Evolutionary conservation across 2,797 vertebrate species (phyloP).

Genomic region (Muscicapa comitata): DNA sequence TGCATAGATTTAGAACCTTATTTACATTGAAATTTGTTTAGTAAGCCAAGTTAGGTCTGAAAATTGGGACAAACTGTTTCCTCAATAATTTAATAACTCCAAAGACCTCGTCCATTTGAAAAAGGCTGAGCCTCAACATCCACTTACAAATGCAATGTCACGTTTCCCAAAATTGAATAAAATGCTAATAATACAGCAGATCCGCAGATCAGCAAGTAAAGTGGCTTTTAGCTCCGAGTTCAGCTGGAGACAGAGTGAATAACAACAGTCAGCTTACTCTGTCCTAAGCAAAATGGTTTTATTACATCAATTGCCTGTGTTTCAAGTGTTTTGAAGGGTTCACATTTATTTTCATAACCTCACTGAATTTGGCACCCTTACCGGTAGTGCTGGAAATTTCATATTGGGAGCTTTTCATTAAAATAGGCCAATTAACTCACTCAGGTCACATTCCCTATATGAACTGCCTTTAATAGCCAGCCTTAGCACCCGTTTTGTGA

Average conservation of each 20-base stretch:
- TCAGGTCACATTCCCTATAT: constrained; percentile 9
- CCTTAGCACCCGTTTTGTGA: neutral
- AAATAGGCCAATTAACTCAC: constrained; percentile 28
- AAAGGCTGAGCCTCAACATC: constrained; percentile 58
- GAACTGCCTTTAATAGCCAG: constrained; percentile 21
- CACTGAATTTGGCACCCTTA: constrained; percentile 59
- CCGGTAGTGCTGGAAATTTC: constrained; percentile 52
- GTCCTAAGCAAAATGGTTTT: constrained; percentile 68
- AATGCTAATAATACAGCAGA: constrained; percentile 69
- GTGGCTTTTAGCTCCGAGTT: constrained; percentile 73
- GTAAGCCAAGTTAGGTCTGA: constrained; percentile 63
- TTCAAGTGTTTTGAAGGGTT: constrained; percentile 67
- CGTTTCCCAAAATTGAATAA: constrained; percentile 69
- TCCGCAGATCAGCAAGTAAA: constrained; percentile 66
- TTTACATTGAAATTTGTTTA: constrained; percentile 74
- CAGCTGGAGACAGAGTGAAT: constrained; percentile 60
- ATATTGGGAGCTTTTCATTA: constrained; percentile 40
- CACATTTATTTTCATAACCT: constrained; percentile 70
- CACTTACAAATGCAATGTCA: constrained; percentile 72
- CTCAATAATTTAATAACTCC: constrained; percentile 70
- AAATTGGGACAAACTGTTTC: constrained; percentile 68
- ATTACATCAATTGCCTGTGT: constrained; percentile 59
- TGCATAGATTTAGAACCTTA: constrained; percentile 66
- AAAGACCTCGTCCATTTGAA: constrained; percentile 63
- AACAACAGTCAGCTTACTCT: constrained; percentile 53